Percentiles rank a stretch among this genome's conserved stretches.
Conservation (phyloP, 2,888 invertebrate genomes). For the Trachelus stipa region DNA sequence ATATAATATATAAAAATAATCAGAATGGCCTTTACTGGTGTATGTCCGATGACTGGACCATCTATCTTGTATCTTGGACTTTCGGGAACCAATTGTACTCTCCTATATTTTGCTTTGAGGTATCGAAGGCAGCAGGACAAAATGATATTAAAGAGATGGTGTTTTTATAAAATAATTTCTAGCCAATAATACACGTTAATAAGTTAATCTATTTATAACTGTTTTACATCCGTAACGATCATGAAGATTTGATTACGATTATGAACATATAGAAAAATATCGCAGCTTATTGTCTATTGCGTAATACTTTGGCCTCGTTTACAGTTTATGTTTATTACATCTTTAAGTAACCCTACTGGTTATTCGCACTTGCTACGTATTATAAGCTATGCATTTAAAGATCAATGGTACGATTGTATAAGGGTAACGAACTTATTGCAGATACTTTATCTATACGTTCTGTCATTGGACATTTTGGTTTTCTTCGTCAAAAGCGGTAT, state of each 20-base stretch:
- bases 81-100: too few relatives aligned
- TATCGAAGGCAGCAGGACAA: too few relatives aligned
- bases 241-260: background rate
- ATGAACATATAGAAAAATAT: background rate
- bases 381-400: background rate
- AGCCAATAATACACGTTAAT: background rate
- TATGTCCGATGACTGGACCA: too few relatives aligned
- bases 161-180: too few relatives aligned
- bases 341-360: background rate
- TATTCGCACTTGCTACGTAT: background rate
- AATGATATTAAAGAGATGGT: too few relatives aligned
- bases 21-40: too few relatives aligned
- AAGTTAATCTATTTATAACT: background rate
- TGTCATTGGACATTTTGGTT: background rate
- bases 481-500: background rate
- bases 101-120: too few relatives aligned
- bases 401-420: background rate
- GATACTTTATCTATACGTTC: background rate
- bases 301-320: background rate
- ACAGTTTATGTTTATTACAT: background rate
- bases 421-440: background rate
- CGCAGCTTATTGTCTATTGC: background rate
- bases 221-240: background rate
- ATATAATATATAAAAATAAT: too few relatives aligned
- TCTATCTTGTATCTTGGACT: too few relatives aligned